These are phyloP conservation scores for Meliscaeva auricollis DNA, from an alignment of 2,888 invertebrate species.

Conservation along the genomic window DNA sequence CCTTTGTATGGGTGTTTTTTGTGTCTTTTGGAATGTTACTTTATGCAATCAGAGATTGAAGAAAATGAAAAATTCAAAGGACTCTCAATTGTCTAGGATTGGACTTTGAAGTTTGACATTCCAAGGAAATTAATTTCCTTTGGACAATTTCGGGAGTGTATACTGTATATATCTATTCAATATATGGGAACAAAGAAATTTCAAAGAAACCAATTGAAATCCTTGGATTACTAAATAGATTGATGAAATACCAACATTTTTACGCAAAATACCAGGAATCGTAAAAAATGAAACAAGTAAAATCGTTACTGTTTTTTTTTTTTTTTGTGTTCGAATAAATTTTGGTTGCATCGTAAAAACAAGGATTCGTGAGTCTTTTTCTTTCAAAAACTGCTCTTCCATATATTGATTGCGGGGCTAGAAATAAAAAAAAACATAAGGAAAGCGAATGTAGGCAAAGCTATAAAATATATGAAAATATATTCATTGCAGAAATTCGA, in stretches of 20 bases:
- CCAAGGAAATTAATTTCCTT: slow-evolving; percentile 70
- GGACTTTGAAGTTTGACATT: slow-evolving; percentile 69
- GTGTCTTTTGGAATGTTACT: slow-evolving; percentile 31
- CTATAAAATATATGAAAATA: slow-evolving; percentile 74
- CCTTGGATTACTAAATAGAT: neutral
- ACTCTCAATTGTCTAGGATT: slow-evolving; percentile 60
- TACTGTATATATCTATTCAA: neutral
- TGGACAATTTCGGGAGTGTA: slow-evolving; percentile 7
- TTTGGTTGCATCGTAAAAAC: slow-evolving; percentile 68
- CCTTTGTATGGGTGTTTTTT: neutral
- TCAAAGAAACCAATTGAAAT: neutral
- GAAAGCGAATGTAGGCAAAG: slow-evolving; percentile 67
- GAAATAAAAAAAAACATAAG: neutral
- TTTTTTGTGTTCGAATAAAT: slow-evolving; percentile 55
- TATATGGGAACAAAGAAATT: slow-evolving; percentile 55
- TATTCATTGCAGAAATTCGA: slow-evolving; percentile 59
- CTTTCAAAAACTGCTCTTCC: slow-evolving; percentile 3
- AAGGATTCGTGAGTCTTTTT: slow-evolving; percentile 26
- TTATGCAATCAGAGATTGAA: slow-evolving; percentile 33
- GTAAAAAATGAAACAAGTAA: slow-evolving; percentile 54
- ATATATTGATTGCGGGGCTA: neutral
- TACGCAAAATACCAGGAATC: slow-evolving; percentile 24
- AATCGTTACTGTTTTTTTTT: slow-evolving; percentile 41
- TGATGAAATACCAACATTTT: slow-evolving; percentile 57
- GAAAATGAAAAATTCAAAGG: slow-evolving; percentile 75